Percentiles rank a stretch among this genome's conserved stretches.
Evolutionary conservation across 2,797 vertebrate species (phyloP).

Genomic region (Epinephelus coioides): DNA sequence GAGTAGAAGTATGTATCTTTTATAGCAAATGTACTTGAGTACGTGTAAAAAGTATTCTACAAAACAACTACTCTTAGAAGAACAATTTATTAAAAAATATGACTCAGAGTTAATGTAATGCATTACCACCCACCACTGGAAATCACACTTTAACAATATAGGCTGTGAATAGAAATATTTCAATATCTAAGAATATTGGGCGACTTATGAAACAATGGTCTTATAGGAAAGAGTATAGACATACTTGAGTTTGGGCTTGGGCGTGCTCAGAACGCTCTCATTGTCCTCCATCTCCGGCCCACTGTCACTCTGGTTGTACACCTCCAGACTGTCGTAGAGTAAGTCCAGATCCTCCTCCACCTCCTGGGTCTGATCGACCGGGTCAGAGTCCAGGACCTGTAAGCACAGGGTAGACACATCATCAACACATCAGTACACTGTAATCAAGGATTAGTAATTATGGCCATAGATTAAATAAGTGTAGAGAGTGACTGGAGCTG

Average conservation of each 20-base stretch:
- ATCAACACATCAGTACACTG: conserved; percentile 35
- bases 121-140: background rate
- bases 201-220: background rate
- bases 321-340: conserved; percentile 88
- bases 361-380: conserved; percentile 88
- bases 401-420: conserved; percentile 30
- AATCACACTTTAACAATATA: background rate
- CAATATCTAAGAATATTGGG: background rate
- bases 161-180: background rate
- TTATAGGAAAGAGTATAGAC: background rate
- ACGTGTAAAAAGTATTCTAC: too few relatives aligned
- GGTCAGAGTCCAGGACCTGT: conserved; percentile 89
- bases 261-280: conserved; percentile 88
- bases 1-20: too few relatives aligned
- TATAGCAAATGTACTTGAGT: too few relatives aligned
- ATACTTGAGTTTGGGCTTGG: conserved; percentile 89
- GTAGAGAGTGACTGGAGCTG: conserved; percentile 34
- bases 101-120: too few relatives aligned
- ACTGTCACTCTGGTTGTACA: conserved; percentile 89
- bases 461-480: conserved; percentile 45
- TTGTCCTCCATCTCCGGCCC: conserved; percentile 90
- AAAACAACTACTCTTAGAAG: too few relatives aligned
- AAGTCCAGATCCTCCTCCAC: conserved; percentile 89
- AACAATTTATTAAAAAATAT: too few relatives aligned
- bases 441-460: conserved; percentile 46